Evolutionary conservation across 1,140 invertebrate genomes (phyloP).

Genomic region (Heliothis virescens): DNA sequence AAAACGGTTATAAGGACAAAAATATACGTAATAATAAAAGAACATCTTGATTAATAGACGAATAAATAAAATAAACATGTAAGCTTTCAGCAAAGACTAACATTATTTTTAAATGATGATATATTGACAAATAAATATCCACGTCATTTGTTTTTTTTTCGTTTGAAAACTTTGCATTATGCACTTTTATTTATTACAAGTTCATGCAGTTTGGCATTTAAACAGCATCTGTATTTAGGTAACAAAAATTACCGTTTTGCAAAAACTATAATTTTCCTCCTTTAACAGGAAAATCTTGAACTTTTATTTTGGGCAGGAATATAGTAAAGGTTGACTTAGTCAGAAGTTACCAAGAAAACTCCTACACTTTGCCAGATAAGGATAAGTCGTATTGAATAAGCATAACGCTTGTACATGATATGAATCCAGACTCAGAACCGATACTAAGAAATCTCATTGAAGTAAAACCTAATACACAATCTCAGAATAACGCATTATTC

Average conservation of each 20-base stretch:
- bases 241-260: background rate
- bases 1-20: background rate
- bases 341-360: background rate
- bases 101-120: background rate
- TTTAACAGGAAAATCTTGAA: background rate
- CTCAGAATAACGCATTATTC: too few relatives aligned
- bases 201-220: background rate
- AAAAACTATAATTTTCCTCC: background rate
- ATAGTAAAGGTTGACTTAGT: background rate
- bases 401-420: background rate
- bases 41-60: background rate
- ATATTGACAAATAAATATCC: conserved; percentile 1
- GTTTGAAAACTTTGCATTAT: background rate
- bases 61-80: background rate
- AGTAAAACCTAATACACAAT: too few relatives aligned
- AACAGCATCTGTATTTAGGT: too few relatives aligned
- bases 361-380: too few relatives aligned
- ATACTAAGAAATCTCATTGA: too few relatives aligned
- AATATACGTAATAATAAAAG: background rate
- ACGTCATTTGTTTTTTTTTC: background rate
- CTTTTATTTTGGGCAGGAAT: background rate
- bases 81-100: background rate
- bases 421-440: background rate
- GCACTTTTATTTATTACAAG: background rate
- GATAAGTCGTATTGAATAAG: too few relatives aligned